Conservation (phyloP, 2,113 vertebrate genomes). For the Salminus brasiliensis region DNA sequence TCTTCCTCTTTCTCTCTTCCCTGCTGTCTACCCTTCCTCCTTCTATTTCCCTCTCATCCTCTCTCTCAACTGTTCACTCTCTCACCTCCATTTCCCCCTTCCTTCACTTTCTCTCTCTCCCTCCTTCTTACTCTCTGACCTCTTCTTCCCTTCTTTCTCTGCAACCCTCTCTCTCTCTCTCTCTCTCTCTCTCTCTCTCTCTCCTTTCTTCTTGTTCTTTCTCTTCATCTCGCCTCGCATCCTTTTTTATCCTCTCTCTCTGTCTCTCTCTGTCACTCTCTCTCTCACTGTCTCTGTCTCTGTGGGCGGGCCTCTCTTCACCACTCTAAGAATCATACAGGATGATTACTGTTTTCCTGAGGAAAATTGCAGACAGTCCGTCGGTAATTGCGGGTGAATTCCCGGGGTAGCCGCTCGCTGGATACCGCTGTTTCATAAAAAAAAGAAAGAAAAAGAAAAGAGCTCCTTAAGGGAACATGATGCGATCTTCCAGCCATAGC, state of each 20-base stretch:
- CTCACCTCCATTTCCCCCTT: too few species aligned
- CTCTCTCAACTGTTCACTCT: background rate
- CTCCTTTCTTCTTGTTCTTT: too few species aligned
- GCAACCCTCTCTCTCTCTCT: background rate
- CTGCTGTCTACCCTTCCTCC: too few species aligned
- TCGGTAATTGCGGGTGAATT: conserved; percentile 52
- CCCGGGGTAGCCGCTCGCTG: conserved; percentile 37
- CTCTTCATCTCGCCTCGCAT: background rate
- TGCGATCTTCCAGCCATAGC: conserved; percentile 2
- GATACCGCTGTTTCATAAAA: conserved; percentile 38
- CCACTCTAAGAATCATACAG: conserved; percentile 13
- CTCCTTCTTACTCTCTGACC: too few species aligned
- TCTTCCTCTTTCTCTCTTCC: too few species aligned
- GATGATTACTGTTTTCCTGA: conserved; percentile 47
- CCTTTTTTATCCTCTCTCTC: background rate
- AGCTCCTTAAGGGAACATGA: conserved; percentile 13
- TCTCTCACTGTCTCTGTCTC: conserved; percentile 22
- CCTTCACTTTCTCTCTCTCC: too few species aligned
- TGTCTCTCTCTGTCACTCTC: background rate
- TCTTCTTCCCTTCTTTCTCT: too few species aligned
- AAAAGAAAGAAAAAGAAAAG: background rate
- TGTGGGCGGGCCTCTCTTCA: conserved; percentile 23
- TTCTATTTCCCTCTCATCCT: background rate
- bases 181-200: background rate
- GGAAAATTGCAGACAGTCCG: conserved; percentile 32